Base-by-base conservation (phyloP, 1,140 invertebrate species). In the Drosophila guanche region DNA sequence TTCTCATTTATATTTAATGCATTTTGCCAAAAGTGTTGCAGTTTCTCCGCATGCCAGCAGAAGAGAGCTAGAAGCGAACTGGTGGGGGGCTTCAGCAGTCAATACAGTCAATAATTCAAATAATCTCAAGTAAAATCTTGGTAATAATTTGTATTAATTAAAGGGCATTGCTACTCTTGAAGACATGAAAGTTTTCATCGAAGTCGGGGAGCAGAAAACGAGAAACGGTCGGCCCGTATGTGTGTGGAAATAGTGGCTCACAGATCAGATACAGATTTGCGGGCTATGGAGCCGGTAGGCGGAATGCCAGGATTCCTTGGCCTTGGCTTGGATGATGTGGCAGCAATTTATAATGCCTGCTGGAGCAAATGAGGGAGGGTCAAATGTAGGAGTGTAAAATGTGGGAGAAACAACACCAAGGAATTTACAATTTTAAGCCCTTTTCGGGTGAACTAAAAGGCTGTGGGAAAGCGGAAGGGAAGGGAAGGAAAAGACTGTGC, bases 1-100 rank as follows among this genome's bases (percentile, higher is more conserved):
- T 57, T 25, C 29, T 27, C 66, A 80, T 80, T 80, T 43, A 81
- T 59, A 67, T 72, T 81, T 80, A 80, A 80, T 79, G 76, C 71
- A 76, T 56, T 79, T 75, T 68, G 43, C 45, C 56, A 29, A 43
- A 59, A 63, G 65, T 51, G 52, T 33, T 41, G 27, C 27, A 29
- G 27, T 6, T 29, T 7, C 27, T 7, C 27, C 1, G 2, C 27
- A 29, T 7, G 1, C 27, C 27, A 7, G 27, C 7, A 29, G 27
- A 29, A 29, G 2, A 7, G 27, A 29, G 27, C 16, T 20, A 20
- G 16, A 20, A 20, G n/a, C n/a, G n/a, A n/a, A n/a, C n/a, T 29
- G 0, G 27, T 7, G 27, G 27, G 27, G 27, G n/a, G n/a, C n/a
- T n/a, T n/a, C n/a, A n/a, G n/a, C n/a, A n/a, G n/a, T n/a, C n/a